phyloP scores from a whole-genome alignment of 2,797 vertebrate species.

The Premnoplex brunnescens region DNA sequence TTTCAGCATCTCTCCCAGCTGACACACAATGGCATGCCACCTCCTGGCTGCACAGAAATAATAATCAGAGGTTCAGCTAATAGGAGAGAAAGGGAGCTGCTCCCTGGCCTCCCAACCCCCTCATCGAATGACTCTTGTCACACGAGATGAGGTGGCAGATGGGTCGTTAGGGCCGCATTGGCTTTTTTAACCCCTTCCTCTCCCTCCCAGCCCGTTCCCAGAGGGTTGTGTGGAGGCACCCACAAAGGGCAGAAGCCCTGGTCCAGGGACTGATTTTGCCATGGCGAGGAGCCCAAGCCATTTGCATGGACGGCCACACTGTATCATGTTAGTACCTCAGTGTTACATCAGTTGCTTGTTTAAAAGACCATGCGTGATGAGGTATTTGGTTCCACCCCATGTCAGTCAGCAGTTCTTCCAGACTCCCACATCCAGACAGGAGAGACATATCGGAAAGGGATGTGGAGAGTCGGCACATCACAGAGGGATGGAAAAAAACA shows the following conservation, averaged over 20 bases:
- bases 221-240: not conserved
- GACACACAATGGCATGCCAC: slow-evolving; percentile 48
- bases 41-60: slow-evolving; percentile 54
- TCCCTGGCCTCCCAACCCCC: not conserved
- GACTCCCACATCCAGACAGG: not conserved
- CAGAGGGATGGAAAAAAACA: not conserved
- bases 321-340: not conserved
- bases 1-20: slow-evolving; percentile 42
- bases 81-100: slow-evolving; percentile 29
- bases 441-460: not conserved
- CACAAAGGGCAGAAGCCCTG: not conserved
- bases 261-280: not conserved
- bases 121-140: slow-evolving; percentile 10
- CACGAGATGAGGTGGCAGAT: slow-evolving; percentile 51
- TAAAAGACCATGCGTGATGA: not conserved
- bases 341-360: not conserved
- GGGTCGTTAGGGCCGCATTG: not conserved
- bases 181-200: slow-evolving; percentile 56
- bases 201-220: not conserved
- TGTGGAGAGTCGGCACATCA: rapidly evolving
- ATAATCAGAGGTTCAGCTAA: slow-evolving; percentile 63
- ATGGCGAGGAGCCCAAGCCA: not conserved
- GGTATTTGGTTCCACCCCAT: not conserved
- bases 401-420: not conserved
- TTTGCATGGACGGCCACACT: not conserved